Evolutionary conservation across 2,797 vertebrate genomes (phyloP).

Genomic region (Sylvia borin): DNA sequence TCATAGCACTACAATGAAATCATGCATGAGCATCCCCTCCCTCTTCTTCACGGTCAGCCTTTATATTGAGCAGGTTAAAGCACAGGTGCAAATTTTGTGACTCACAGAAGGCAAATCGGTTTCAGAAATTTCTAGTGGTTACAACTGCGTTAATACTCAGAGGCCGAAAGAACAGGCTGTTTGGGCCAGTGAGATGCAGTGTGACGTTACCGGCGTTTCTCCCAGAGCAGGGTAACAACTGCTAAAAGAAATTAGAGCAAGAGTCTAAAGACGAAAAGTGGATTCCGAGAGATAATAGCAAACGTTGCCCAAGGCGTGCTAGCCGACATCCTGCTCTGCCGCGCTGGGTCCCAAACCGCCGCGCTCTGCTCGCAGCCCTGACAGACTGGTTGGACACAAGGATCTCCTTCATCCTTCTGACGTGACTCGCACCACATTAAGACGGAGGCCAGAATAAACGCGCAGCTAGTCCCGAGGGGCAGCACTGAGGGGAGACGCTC

Average conservation of each 20-base stretch:
- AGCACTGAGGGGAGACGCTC: fast-evolving
- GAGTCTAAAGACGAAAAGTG: neutral
- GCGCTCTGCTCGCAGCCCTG: neutral
- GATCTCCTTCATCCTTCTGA: neutral
- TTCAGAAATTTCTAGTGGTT: neutral
- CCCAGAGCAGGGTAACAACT: neutral
- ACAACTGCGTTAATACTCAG: neutral
- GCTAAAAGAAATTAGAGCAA: neutral
- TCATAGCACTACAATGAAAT: constrained; percentile 13
- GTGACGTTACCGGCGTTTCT: neutral
- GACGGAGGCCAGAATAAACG: neutral
- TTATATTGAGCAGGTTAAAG: neutral
- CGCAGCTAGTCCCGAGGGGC: neutral
- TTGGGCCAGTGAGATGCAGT: neutral
- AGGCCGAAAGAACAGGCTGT: neutral
- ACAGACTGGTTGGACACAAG: neutral
- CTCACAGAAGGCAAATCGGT: neutral
- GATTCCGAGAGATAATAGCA: neutral
- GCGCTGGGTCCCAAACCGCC: no score
- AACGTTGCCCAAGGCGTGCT: neutral
- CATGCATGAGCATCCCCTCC: neutral
- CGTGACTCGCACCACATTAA: neutral
- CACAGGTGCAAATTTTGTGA: neutral
- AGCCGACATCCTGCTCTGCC: neutral
- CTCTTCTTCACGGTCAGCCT: neutral